Conservation (phyloP, 2,113 vertebrate species). For the Phasianus colchicus region DNA sequence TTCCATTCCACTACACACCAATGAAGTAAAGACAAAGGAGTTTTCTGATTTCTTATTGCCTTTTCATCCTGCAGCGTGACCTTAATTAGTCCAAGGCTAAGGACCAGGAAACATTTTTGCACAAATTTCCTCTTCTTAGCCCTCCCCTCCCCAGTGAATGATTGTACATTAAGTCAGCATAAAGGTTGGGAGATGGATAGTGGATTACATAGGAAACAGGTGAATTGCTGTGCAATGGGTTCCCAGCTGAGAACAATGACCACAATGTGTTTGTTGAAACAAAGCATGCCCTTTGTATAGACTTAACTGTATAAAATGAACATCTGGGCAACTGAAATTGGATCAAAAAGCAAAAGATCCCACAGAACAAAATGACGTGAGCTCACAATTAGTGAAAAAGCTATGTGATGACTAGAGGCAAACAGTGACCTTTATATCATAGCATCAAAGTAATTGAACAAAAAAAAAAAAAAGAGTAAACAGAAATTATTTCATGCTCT, state of each 20-base stretch:
- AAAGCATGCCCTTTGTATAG: slow-evolving; percentile 50
- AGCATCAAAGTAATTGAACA: slow-evolving; percentile 36
- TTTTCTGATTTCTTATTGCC: neutral
- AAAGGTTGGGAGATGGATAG: slow-evolving; percentile 13
- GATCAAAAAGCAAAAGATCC: slow-evolving; percentile 52
- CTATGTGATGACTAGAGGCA: slow-evolving; percentile 37
- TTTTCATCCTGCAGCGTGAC: slow-evolving; percentile 20
- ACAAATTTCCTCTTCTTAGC: neutral
- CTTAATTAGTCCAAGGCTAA: slow-evolving; percentile 7
- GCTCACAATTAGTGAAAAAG: slow-evolving; percentile 37
- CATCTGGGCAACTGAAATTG: slow-evolving; percentile 53
- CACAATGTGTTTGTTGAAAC: slow-evolving; percentile 20
- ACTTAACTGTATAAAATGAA: slow-evolving; percentile 40
- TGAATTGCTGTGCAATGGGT: slow-evolving; percentile 26
- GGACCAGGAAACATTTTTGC: slow-evolving; percentile 30
- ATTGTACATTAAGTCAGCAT: slow-evolving; percentile 13
- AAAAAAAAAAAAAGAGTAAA: slow-evolving; percentile 19
- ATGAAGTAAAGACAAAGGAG: slow-evolving; percentile 16
- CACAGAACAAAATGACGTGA: slow-evolving; percentile 20
- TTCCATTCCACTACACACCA: slow-evolving; percentile 1
- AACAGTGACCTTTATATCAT: slow-evolving; percentile 45
- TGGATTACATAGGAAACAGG: slow-evolving; percentile 38
- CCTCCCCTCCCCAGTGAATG: neutral
- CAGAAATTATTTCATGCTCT: slow-evolving; percentile 39
- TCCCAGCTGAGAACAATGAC: slow-evolving; percentile 31